Percentiles rank a stretch among this genome's conserved stretches.
Conservation (phyloP, 2,113 vertebrate species). For the Carlito syrichta region DNA sequence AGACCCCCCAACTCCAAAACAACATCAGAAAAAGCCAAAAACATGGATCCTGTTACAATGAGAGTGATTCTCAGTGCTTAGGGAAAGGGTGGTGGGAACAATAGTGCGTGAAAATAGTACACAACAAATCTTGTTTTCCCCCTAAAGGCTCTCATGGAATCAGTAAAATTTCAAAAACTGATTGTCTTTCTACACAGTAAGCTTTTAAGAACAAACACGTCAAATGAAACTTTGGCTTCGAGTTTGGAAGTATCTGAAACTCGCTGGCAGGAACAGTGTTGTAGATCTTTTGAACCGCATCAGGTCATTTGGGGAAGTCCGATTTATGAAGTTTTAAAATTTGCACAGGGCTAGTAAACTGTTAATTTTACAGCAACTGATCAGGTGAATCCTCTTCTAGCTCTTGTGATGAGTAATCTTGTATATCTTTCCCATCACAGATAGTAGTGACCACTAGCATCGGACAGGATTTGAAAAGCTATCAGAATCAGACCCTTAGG, state of each 20-base stretch:
- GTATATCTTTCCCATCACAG: constrained; percentile 70
- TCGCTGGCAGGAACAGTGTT: background rate
- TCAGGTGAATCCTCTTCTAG: background rate
- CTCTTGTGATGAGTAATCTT: background rate
- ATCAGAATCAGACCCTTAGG: constrained; percentile 81
- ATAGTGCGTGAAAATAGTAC: fast-evolving
- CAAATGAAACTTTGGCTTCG: background rate
- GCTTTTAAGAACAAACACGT: background rate
- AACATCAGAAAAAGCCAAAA: too few species aligned
- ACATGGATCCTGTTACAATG: background rate
- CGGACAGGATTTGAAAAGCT: constrained; percentile 78
- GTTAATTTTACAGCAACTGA: constrained; percentile 7
- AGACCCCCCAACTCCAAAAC: too few species aligned
- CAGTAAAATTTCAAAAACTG: background rate
- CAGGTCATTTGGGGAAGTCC: constrained; percentile 24
- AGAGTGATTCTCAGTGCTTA: background rate
- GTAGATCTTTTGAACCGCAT: background rate
- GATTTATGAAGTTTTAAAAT: constrained; percentile 27
- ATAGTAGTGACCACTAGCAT: constrained; percentile 76
- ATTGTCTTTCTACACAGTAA: background rate
- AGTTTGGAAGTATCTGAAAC: background rate
- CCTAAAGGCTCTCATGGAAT: background rate
- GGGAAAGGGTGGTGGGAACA: background rate
- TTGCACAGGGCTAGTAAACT: background rate
- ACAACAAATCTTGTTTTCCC: background rate